Percentiles rank a stretch among this genome's conserved stretches.
phyloP scores from a whole-genome alignment of 1,140 invertebrate genomes.

The Sweltsa coloradensis region DNA sequence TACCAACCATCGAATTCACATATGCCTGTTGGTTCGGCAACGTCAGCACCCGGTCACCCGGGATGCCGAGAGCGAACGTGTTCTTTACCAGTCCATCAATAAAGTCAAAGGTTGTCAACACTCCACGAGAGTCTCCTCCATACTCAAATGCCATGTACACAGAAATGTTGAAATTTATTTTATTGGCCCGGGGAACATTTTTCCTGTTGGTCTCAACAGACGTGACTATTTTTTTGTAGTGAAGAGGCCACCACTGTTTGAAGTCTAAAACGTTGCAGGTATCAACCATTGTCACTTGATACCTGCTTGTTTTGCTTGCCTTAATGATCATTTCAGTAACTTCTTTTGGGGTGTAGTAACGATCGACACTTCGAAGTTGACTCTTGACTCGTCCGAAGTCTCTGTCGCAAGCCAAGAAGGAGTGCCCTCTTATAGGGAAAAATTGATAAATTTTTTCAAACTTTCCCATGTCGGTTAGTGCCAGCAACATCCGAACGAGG shows the following conservation, averaged over 20 bases:
- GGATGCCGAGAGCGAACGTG: too few species aligned
- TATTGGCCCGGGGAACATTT: too few species aligned
- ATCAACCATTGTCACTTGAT: neutral
- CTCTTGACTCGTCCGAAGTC: slow-evolving; percentile 19
- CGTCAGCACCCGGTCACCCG: too few species aligned
- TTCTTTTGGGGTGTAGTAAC: slow-evolving; percentile 4
- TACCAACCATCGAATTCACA: too few species aligned
- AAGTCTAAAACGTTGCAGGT: neutral
- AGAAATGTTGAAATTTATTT: too few species aligned
- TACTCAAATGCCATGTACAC: too few species aligned
- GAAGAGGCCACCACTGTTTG: neutral
- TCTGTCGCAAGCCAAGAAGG: slow-evolving; percentile 20
- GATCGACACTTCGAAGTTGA: neutral
- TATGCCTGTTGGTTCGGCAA: too few species aligned
- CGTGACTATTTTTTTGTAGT: neutral
- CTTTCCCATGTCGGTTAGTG: slow-evolving; percentile 5
- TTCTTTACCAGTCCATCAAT: too few species aligned
- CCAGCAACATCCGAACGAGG: slow-evolving; percentile 9
- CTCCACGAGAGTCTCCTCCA: too few species aligned
- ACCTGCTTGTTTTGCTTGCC: neutral
- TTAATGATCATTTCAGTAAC: neutral
- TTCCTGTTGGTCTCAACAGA: neutral
- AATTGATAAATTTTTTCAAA: slow-evolving; percentile 15
- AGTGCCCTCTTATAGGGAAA: slow-evolving; percentile 19
- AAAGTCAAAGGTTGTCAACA: too few species aligned